A percentile compares a stretch with the other conserved stretches of the same genome.
Evolutionary conservation across 2,888 invertebrate genomes (phyloP).

Genomic region (Kryphioiulus occultus): DNA sequence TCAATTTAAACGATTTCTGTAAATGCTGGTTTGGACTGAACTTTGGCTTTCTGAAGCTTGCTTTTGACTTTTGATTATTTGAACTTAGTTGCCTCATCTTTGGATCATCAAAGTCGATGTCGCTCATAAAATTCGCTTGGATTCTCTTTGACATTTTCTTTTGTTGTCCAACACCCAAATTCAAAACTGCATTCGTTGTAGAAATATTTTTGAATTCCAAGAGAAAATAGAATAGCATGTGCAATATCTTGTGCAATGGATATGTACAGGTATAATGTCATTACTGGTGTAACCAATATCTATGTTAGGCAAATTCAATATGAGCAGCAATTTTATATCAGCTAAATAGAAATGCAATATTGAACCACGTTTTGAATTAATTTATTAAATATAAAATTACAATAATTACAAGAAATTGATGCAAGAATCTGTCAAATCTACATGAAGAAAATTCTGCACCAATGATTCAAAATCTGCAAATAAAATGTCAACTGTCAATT

Average conservation of each 20-base stretch:
- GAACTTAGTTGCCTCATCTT: not conserved
- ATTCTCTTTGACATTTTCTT: not conserved
- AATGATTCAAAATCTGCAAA: not conserved
- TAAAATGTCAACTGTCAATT: not conserved
- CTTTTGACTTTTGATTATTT: not conserved
- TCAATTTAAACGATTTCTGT: not conserved
- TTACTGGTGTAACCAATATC: too few relatives aligned
- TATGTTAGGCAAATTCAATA: not conserved
- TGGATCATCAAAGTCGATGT: not conserved
- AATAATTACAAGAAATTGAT: not conserved
- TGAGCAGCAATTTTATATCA: not conserved
- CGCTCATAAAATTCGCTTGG: not conserved
- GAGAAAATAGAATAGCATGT: not conserved
- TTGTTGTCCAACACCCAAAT: not conserved
- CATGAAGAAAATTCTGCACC: not conserved
- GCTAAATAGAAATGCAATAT: not conserved
- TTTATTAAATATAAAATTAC: not conserved
- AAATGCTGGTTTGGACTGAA: slow-evolving; percentile 9
- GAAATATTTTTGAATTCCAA: not conserved
- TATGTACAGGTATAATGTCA: not conserved
- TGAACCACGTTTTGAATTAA: not conserved
- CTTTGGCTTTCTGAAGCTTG: not conserved
- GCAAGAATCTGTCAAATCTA: not conserved
- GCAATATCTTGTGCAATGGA: not conserved
- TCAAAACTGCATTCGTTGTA: not conserved